phyloP scores from a whole-genome alignment of 2,797 vertebrate species.

The Ambastaia sidthimunki region DNA sequence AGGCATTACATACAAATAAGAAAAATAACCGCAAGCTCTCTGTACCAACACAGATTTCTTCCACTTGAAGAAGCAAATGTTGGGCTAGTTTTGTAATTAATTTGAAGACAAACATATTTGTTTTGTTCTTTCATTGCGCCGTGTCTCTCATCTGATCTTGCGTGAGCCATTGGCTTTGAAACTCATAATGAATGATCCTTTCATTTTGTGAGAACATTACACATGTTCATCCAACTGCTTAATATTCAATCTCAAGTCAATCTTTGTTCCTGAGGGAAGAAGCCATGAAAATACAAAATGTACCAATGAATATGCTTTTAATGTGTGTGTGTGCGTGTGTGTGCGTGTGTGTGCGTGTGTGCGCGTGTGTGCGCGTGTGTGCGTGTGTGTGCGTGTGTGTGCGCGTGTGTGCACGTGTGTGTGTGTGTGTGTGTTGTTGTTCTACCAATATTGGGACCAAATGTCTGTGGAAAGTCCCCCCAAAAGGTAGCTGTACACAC shows the following conservation, averaged over 20 bases:
- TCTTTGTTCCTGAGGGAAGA: conserved; percentile 23
- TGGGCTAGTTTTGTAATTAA: conserved; percentile 42
- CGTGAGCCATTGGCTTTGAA: conserved; percentile 34
- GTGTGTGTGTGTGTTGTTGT: too few relatives aligned
- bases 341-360: too few relatives aligned
- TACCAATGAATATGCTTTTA: conserved; percentile 6
- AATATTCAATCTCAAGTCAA: conserved; percentile 37
- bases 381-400: too few relatives aligned
- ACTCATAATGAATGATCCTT: conserved; percentile 36
- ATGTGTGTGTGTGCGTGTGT: too few relatives aligned
- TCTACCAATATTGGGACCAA: too few relatives aligned
- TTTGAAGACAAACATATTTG: conserved; percentile 46
- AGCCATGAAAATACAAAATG: conserved; percentile 24
- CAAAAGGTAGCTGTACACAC: too few relatives aligned
- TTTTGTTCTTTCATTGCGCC: conserved; percentile 33
- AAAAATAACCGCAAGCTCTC: conserved; percentile 1
- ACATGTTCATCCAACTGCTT: conserved; percentile 35
- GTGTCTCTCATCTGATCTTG: background rate
- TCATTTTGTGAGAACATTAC: conserved; percentile 39
- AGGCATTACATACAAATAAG: conserved; percentile 34
- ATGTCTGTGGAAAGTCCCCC: too few relatives aligned
- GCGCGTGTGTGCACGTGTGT: too few relatives aligned
- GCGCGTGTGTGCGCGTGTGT: too few relatives aligned
- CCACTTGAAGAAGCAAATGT: conserved; percentile 18
- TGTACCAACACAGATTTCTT: conserved; percentile 14